Evolutionary conservation across 2,797 vertebrate genomes (phyloP).

Genomic region (Paguma larvata): DNA sequence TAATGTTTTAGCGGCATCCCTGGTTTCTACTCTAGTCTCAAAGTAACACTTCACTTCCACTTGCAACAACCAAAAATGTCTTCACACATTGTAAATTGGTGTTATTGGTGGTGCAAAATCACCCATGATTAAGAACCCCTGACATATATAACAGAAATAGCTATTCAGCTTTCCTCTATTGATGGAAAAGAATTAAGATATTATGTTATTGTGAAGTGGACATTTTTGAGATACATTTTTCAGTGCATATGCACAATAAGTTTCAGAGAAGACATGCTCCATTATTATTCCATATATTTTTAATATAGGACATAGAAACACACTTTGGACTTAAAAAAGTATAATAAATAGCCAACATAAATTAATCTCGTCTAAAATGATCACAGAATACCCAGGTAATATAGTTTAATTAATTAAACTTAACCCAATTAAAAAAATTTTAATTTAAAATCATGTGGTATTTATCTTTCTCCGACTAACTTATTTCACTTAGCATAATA

Average conservation of each 20-base stretch:
- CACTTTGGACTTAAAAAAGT: not conserved
- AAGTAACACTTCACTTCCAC: not conserved
- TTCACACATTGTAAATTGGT: not conserved
- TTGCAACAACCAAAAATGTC: not conserved
- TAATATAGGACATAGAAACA: not conserved
- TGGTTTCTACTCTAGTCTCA: not conserved
- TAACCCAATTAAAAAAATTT: not conserved
- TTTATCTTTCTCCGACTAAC: too few species aligned
- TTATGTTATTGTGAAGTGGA: not conserved
- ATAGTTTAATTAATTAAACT: not conserved
- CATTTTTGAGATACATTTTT: not conserved
- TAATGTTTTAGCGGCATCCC: not conserved
- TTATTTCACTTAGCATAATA: too few species aligned
- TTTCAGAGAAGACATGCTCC: not conserved
- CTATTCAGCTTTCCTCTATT: not conserved
- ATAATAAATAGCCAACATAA: not conserved
- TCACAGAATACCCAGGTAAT: not conserved
- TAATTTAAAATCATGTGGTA: too few species aligned
- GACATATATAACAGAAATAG: not conserved
- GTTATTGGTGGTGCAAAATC: not conserved
- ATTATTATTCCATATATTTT: not conserved
- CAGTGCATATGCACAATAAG: not conserved
- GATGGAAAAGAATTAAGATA: not conserved
- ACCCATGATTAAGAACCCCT: not conserved
- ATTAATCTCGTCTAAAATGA: not conserved